These are phyloP conservation scores for Gastrophysa polygoni DNA, from an alignment of 2,888 invertebrate genomes.

Conservation along the genomic window DNA sequence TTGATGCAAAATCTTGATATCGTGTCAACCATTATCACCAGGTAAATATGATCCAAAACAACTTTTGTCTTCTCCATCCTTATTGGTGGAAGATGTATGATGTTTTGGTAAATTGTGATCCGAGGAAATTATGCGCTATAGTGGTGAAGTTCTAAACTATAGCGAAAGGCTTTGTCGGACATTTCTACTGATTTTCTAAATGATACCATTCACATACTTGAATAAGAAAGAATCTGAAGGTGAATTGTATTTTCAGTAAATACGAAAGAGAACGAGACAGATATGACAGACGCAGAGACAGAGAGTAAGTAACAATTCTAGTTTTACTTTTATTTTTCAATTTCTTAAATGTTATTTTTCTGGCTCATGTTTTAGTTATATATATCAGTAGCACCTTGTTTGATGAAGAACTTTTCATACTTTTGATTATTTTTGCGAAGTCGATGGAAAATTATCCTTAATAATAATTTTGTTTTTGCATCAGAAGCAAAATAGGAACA, in stretches of 20 bases:
- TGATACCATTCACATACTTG: not conserved
- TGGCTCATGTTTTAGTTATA: too few relatives aligned
- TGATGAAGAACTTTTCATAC: too few relatives aligned
- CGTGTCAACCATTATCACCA: not conserved
- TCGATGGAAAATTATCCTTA: too few relatives aligned
- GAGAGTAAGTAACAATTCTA: conserved; percentile 46
- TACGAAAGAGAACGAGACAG: conserved; percentile 45
- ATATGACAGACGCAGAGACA: conserved; percentile 45
- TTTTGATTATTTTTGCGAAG: too few relatives aligned
- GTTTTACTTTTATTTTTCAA: not conserved
- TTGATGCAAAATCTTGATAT: not conserved
- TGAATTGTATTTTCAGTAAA: not conserved
- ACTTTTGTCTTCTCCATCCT: conserved; percentile 11
- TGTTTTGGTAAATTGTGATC: conserved; percentile 28
- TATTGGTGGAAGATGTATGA: conserved; percentile 2
- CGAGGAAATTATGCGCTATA: conserved; percentile 35
- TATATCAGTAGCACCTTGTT: too few relatives aligned
- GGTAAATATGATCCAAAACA: not conserved
- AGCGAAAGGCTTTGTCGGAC: conserved; percentile 40
- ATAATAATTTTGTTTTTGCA: too few relatives aligned
- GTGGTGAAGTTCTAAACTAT: conserved; percentile 31
- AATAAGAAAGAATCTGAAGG: not conserved
- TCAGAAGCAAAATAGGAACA: too few relatives aligned
- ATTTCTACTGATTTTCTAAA: conserved; percentile 11
- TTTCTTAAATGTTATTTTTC: conserved; percentile 10